Percentiles rank a stretch among this genome's conserved stretches.
phyloP scores from a whole-genome alignment of 2,888 invertebrate species.

The Drosophila emarginata region DNA sequence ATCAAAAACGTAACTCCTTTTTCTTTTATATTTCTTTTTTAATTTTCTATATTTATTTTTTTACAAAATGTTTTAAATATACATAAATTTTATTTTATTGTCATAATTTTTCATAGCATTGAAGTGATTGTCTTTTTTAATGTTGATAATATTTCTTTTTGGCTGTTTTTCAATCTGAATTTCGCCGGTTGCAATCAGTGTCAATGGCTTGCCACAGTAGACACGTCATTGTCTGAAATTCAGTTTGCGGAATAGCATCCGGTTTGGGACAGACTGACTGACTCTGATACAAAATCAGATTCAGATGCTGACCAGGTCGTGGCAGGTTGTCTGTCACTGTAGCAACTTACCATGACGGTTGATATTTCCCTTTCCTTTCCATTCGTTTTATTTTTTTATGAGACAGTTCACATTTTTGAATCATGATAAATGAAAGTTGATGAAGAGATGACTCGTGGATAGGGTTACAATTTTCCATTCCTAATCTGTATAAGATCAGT shows the following conservation, averaged over 20 bases:
- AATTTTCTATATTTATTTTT: not conserved
- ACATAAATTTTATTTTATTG: not conserved
- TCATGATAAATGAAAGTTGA: slow-evolving; percentile 19
- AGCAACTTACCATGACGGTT: slow-evolving; percentile 33
- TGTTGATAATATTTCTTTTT: not conserved
- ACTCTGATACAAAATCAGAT: not conserved
- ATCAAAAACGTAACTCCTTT: too few species aligned
- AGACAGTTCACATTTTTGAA: slow-evolving; percentile 16
- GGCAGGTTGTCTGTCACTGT: slow-evolving; percentile 33
- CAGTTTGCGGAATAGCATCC: slow-evolving; percentile 4
- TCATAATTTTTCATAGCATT: not conserved
- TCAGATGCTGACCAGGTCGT: slow-evolving; percentile 15
- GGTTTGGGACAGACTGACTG: not conserved
- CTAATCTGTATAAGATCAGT: not conserved
- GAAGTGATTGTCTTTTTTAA: slow-evolving; percentile 9
- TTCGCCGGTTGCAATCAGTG: slow-evolving; percentile 31
- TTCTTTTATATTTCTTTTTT: not conserved
- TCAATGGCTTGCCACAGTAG: slow-evolving; percentile 35
- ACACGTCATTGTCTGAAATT: slow-evolving; percentile 21
- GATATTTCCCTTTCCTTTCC: not conserved
- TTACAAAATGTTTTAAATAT: not conserved
- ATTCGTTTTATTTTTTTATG: slow-evolving; percentile 14
- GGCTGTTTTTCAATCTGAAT: not conserved
- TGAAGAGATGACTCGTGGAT: not conserved
- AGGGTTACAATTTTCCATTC: not conserved